These are phyloP conservation scores for Belgica antarctica DNA, from an alignment of 2,888 invertebrate species.

Conservation along the genomic window DNA sequence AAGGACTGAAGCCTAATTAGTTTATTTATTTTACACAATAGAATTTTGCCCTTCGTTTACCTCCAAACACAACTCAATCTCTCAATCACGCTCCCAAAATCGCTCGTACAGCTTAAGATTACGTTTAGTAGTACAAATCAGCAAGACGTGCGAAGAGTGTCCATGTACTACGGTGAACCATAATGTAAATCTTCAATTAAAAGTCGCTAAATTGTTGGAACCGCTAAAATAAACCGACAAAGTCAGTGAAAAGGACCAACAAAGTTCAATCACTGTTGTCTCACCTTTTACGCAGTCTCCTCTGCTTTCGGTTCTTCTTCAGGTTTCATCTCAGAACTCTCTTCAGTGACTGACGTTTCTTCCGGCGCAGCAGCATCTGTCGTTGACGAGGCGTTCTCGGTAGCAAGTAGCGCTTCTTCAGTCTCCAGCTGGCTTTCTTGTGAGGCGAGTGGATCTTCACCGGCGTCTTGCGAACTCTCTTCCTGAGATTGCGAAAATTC, in stretches of 20 bases:
- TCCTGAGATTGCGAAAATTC: constrained; percentile 8
- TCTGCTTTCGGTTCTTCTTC: background rate
- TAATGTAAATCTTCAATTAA: no score
- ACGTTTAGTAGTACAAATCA: no score
- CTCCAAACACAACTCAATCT: no score
- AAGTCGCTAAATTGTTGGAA: no score
- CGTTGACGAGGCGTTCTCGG: background rate
- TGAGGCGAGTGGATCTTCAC: background rate
- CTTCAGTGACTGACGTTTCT: constrained; percentile 2
- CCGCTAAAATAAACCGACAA: no score
- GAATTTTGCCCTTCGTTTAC: no score
- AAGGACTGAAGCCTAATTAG: no score
- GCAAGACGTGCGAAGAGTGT: no score
- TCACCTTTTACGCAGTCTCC: background rate
- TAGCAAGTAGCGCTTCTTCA: background rate
- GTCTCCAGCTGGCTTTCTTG: background rate
- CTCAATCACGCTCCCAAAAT: no score
- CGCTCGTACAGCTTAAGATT: no score
- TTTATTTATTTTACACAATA: no score
- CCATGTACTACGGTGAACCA: no score
- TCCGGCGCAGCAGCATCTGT: background rate
- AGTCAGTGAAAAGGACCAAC: background rate
- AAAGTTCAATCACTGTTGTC: background rate
- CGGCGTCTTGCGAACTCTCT: constrained; percentile 17
- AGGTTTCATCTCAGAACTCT: background rate